Conservation (phyloP, 2,888 invertebrate species). For the Catocala sponsa region DNA sequence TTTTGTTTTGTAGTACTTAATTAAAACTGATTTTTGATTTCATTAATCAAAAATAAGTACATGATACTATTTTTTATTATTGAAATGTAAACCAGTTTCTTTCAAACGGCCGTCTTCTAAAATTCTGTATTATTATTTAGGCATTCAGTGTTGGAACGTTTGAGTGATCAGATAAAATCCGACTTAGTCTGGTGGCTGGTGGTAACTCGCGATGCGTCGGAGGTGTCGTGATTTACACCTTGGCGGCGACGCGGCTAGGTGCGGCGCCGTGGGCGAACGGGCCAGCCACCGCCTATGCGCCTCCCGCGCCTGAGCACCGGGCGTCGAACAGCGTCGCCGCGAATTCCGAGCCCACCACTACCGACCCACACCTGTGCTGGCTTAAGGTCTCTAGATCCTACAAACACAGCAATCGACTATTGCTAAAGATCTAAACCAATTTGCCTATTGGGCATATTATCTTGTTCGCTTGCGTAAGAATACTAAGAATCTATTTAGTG, state of each 20-base stretch:
- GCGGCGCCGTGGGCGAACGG: conserved; percentile 81
- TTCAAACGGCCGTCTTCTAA: no score
- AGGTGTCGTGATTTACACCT: conserved; percentile 71
- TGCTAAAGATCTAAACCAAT: conserved; percentile 4
- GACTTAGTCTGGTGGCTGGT: conserved; percentile 23
- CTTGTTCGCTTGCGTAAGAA: no score
- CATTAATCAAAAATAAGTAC: no score
- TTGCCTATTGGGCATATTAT: no score
- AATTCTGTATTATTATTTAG: no score
- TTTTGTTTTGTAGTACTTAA: not conserved
- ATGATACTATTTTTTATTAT: no score
- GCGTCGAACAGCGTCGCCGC: conserved; percentile 56
- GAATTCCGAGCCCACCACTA: conserved; percentile 78
- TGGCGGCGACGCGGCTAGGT: conserved; percentile 77
- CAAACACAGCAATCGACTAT: conserved; percentile 6
- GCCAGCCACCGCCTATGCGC: conserved; percentile 65
- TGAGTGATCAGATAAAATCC: conserved; percentile 13
- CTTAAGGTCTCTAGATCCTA: conserved; percentile 31
- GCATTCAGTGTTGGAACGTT: conserved; percentile 2
- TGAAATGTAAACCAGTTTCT: no score
- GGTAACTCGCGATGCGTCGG: conserved; percentile 49
- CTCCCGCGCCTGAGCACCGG: conserved; percentile 68
- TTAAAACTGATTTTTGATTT: no score
- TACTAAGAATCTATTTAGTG: no score
- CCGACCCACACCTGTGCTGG: conserved; percentile 60